Base-by-base conservation (phyloP, 1,140 invertebrate species). In the Orius laevigatus region DNA sequence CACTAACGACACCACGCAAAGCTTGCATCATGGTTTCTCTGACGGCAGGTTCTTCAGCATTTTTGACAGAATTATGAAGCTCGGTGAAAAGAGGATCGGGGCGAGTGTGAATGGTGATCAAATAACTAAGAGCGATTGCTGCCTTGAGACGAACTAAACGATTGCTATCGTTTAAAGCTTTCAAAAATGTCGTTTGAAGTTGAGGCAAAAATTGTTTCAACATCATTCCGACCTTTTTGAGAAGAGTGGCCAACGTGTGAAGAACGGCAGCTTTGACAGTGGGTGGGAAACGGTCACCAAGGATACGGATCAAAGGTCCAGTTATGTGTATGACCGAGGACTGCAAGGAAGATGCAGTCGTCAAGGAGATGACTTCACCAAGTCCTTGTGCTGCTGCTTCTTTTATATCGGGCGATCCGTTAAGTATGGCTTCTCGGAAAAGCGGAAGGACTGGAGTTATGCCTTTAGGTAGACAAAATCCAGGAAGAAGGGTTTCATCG, bases 151-250 rank as follows among this genome's bases (percentile, higher is more conserved):
- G 72, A 1, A 97, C 91, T 55, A 76, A 73, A 52, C 90, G 69
- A 62, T 89, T 85, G 18, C 79, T 74, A 64, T 97, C 94, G 63
- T 84, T 82, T 14, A 96, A 68, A 3, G 92, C 81, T 70, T 94
- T 94, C 10, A 97, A 70, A 66, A 98, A 98, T 3, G 94, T 97
- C 14, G 92, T 96, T 72, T 98, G 93, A 8, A 98, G 70, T 70
- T 98, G 94, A 9, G 95, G 94, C 57, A 98, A 70, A 66, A 98
- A 98, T 61, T 97, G 92, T 66, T 94, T 96, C 61, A 98, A 65
- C 75, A 92, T 84, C 8, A 82, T 72, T 12, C 89, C 88, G 50
- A 91, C 85, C 72, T 93, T 94, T 11, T 79, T 76, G n/a, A 98
- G 68, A 14, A 98, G 69, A 44, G 89, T 73, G 1, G 88, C 87